Conservation (phyloP, 2,797 vertebrate genomes). For the Sebastolobus altivelis region DNA sequence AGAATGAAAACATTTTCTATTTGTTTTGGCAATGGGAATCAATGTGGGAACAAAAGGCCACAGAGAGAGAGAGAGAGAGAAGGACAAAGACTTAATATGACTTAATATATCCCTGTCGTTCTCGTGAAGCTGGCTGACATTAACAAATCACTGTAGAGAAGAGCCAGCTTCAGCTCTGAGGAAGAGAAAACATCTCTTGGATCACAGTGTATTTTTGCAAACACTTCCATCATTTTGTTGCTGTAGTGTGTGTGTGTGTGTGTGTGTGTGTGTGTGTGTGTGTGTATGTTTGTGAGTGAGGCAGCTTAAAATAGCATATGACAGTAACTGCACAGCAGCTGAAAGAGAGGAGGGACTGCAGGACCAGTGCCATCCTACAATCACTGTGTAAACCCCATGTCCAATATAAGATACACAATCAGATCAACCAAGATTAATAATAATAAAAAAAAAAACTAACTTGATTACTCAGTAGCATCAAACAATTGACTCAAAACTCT, state of each 20-base stretch:
- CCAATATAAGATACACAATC: conserved; percentile 40
- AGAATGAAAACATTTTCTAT: conserved; percentile 23
- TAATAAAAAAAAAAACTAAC: background rate
- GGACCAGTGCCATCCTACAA: conserved; percentile 57
- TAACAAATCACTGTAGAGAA: conserved; percentile 27
- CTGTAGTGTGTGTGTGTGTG: conserved; percentile 44
- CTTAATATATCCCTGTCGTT: conserved; percentile 10
- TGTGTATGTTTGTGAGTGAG: conserved; percentile 35
- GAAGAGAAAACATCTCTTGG: conserved; percentile 31
- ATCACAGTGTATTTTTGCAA: conserved; percentile 74
- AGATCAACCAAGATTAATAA: conserved; percentile 38
- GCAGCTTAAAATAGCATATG: conserved; percentile 58
- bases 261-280: conserved; percentile 45
- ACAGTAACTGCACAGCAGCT: conserved; percentile 84
- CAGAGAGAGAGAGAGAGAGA: conserved; percentile 1
- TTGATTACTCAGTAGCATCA: conserved; percentile 54
- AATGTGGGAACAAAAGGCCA: conserved; percentile 19
- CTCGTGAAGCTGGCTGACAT: conserved; percentile 23
- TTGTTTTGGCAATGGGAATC: conserved; percentile 42
- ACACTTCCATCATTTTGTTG: conserved; percentile 29
- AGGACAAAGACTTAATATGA: conserved; percentile 31
- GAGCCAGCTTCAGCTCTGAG: conserved; percentile 37
- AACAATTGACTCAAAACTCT: conserved; percentile 48
- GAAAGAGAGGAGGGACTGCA: conserved; percentile 69
- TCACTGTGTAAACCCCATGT: conserved; percentile 58